These are phyloP conservation scores for Lepisosteus osseus DNA, from an alignment of 2,113 vertebrate species.

Conservation along the genomic window DNA sequence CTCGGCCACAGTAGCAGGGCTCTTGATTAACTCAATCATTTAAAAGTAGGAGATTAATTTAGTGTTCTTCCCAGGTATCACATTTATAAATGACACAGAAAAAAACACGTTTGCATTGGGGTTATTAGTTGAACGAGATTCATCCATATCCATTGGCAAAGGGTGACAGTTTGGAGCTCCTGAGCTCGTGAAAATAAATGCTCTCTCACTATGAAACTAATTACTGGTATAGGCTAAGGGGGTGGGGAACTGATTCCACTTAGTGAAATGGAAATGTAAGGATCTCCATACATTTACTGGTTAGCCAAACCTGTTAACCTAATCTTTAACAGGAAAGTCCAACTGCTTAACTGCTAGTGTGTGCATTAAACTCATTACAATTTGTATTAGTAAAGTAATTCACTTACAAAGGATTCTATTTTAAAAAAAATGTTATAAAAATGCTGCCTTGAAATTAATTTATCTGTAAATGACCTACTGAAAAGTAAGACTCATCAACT, in stretches of 20 bases:
- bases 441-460: background rate
- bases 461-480: background rate
- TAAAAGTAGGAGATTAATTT: conserved; percentile 52
- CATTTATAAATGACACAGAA: conserved; percentile 53
- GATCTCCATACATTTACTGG: background rate
- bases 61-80: conserved; percentile 52
- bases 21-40: conserved; percentile 32
- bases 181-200: conserved; percentile 65
- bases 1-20: conserved; percentile 43
- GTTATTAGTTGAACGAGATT: conserved; percentile 57
- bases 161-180: conserved; percentile 54
- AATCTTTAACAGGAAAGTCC: background rate
- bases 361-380: background rate
- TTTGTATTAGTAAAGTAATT: background rate
- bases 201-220: conserved; percentile 58
- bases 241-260: conserved; percentile 31
- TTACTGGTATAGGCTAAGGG: conserved; percentile 54
- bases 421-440: background rate
- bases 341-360: background rate
- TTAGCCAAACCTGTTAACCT: background rate
- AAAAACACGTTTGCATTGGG: conserved; percentile 54
- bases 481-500: background rate
- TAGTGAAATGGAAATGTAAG: conserved; percentile 32
- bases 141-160: conserved; percentile 62
- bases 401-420: background rate